These are phyloP conservation scores for Periparus ater DNA, from an alignment of 2,797 vertebrate species.

Conservation along the genomic window DNA sequence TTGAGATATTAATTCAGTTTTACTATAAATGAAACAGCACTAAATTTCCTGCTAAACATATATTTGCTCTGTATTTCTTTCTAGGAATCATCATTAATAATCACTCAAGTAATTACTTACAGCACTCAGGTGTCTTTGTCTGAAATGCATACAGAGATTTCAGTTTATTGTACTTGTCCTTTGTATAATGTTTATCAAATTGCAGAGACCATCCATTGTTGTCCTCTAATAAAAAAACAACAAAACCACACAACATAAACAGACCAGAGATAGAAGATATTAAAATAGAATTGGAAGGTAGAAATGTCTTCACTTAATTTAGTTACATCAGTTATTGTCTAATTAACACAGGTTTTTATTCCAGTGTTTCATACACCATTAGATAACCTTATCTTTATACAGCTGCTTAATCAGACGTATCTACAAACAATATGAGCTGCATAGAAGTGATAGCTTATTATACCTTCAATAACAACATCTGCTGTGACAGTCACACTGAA, in stretches of 20 bases:
- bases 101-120: slow-evolving; percentile 80
- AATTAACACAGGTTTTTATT: not conserved
- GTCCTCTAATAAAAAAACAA: slow-evolving; percentile 80
- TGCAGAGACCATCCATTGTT: slow-evolving; percentile 94
- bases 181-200: slow-evolving; percentile 87
- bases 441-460: not conserved
- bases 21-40: not conserved
- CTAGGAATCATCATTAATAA: not conserved
- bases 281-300: not conserved
- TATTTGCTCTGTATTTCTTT: not conserved
- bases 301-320: not conserved
- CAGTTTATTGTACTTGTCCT: slow-evolving; percentile 63
- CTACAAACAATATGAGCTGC: not conserved
- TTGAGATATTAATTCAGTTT: not conserved
- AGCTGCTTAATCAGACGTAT: not conserved
- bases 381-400: not conserved
- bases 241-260: not conserved
- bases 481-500: not conserved
- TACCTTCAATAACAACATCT: not conserved
- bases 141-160: slow-evolving; percentile 75
- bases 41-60: not conserved
- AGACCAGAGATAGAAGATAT: not conserved
- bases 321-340: not conserved
- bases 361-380: not conserved
- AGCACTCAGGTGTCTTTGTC: slow-evolving; percentile 81